Evolutionary conservation across 2,888 invertebrate genomes (phyloP).

Genomic region (Eupsilia transversa): DNA sequence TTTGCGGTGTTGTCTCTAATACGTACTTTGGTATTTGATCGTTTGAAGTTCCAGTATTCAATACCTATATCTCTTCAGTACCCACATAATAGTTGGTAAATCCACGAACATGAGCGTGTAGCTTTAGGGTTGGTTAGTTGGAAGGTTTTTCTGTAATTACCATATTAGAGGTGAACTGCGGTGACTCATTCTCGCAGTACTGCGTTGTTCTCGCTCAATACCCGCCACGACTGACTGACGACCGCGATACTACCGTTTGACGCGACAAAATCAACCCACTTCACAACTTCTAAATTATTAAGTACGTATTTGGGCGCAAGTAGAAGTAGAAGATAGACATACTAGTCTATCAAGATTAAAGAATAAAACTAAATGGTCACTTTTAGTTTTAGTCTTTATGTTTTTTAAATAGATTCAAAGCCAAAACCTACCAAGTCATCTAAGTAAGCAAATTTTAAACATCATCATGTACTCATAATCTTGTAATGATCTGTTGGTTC

Average conservation of each 20-base stretch:
- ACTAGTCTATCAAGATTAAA: neutral
- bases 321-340: too few relatives aligned
- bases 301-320: neutral
- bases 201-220: neutral
- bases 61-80: neutral
- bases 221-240: conserved; percentile 6
- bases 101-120: conserved; percentile 37
- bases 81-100: neutral
- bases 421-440: neutral
- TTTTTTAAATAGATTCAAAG: neutral
- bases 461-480: neutral
- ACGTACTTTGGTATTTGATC: neutral
- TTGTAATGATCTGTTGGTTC: neutral
- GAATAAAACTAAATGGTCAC: too few relatives aligned
- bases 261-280: conserved; percentile 13
- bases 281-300: conserved; percentile 1
- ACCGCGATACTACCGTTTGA: conserved; percentile 1
- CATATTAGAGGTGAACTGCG: conserved; percentile 12
- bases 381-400: neutral
- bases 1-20: neutral
- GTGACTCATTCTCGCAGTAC: conserved; percentile 43
- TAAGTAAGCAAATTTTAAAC: conserved; percentile 10
- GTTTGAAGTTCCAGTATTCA: neutral
- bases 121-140: conserved; percentile 40
- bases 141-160: conserved; percentile 36